Conservation (phyloP, 2,113 vertebrate species). For the Macheiramphus alcinus region DNA sequence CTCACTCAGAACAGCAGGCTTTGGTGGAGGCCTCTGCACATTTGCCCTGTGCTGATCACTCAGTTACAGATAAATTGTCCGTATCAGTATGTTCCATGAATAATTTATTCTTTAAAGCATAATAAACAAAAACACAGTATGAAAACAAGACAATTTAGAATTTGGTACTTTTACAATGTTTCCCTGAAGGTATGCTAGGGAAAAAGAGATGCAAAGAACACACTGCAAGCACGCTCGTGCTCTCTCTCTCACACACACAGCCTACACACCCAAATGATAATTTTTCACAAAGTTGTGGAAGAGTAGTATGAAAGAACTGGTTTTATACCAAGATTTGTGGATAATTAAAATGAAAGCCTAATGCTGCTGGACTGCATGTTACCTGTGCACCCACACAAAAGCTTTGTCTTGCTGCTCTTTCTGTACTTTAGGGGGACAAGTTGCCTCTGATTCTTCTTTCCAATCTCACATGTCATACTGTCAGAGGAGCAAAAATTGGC, state of each 20-base stretch:
- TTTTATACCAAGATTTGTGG: neutral
- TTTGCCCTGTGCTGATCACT: neutral
- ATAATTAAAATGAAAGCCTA: neutral
- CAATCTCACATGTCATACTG: neutral
- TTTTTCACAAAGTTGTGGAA: neutral
- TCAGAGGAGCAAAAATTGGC: neutral
- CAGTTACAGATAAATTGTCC: neutral
- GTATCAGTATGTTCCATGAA: neutral
- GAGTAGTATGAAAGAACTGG: neutral
- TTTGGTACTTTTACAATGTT: neutral
- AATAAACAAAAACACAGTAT: neutral
- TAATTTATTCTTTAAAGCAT: neutral
- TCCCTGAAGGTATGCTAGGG: fast-evolving
- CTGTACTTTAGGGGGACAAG: neutral
- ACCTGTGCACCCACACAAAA: neutral
- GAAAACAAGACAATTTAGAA: neutral
- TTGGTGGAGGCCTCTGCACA: neutral
- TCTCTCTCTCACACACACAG: no score
- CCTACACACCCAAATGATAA: neutral
- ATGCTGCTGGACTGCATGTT: neutral
- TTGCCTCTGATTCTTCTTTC: neutral
- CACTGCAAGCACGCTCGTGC: fast-evolving
- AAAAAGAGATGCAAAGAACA: neutral
- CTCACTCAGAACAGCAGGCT: neutral
- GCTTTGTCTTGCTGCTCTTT: neutral